Evolutionary conservation across 2,888 invertebrate genomes (phyloP).

Genomic region (Perizoma affinitatum): DNA sequence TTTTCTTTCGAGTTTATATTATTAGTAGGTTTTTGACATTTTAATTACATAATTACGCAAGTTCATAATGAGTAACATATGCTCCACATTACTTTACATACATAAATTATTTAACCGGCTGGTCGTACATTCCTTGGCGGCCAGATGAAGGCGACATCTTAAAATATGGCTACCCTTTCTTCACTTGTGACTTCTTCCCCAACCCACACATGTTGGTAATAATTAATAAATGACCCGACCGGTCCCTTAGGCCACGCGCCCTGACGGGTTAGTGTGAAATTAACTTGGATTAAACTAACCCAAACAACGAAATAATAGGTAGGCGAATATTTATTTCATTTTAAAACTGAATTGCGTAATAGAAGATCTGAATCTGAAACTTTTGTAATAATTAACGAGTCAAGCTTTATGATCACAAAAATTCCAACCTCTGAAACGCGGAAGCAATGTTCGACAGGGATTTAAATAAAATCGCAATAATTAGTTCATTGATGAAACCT

Average conservation of each 20-base stretch:
- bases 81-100: slow-evolving; percentile 49
- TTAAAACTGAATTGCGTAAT: neutral
- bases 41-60: too few relatives aligned
- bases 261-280: slow-evolving; percentile 61
- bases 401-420: too few relatives aligned
- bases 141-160: slow-evolving; percentile 78
- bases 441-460: too few relatives aligned
- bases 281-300: slow-evolving; percentile 41
- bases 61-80: slow-evolving; percentile 38
- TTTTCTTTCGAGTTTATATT: too few relatives aligned
- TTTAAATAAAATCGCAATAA: too few relatives aligned
- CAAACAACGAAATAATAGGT: slow-evolving; percentile 30
- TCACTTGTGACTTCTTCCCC: slow-evolving; percentile 66
- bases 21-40: too few relatives aligned
- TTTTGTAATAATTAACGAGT: too few relatives aligned
- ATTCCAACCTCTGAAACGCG: too few relatives aligned
- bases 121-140: slow-evolving; percentile 67
- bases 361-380: too few relatives aligned
- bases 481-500: too few relatives aligned
- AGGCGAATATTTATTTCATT: slow-evolving; percentile 10
- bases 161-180: slow-evolving; percentile 80
- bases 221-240: slow-evolving; percentile 82
- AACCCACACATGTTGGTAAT: slow-evolving; percentile 59
- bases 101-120: slow-evolving; percentile 66
- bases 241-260: slow-evolving; percentile 55